phyloP scores from a whole-genome alignment of 1,140 invertebrate species.

The Gonatopus flavifemur region DNA sequence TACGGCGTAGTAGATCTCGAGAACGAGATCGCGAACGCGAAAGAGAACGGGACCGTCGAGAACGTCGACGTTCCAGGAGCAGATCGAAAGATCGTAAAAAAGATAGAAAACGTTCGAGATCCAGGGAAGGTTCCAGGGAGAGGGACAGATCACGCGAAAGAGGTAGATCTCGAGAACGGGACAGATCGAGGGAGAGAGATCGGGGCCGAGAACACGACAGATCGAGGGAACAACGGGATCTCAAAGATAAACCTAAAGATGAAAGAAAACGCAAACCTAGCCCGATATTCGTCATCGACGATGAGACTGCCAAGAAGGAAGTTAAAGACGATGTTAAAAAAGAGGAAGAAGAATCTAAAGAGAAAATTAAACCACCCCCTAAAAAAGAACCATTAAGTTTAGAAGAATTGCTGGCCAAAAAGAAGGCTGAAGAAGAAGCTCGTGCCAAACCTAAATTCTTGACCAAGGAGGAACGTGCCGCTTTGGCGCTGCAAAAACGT shows the following conservation, averaged over 20 bases:
- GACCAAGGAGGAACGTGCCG: conserved; percentile 91
- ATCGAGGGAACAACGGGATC: conserved; percentile 46
- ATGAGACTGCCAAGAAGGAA: conserved; percentile 55
- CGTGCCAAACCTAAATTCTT: conserved; percentile 95
- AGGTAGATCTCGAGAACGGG: conserved; percentile 29
- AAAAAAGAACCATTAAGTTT: conserved; percentile 92
- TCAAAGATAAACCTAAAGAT: conserved; percentile 51
- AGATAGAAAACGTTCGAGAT: conserved; percentile 43
- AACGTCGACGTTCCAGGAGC: conserved; percentile 40
- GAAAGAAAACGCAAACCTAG: conserved; percentile 49
- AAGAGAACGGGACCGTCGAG: conserved; percentile 41
- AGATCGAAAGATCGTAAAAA: conserved; percentile 42
- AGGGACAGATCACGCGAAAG: conserved; percentile 45
- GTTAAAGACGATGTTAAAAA: conserved; percentile 51
- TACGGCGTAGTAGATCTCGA: conserved; percentile 48
- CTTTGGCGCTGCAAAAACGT: conserved; percentile 83
- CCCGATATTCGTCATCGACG: conserved; percentile 42
- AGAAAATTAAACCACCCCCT: conserved; percentile 45
- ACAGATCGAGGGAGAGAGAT: conserved; percentile 46
- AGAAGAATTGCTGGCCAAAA: conserved; percentile 94
- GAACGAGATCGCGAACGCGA: conserved; percentile 45
- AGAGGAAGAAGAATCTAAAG: conserved; percentile 49
- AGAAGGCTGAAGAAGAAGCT: conserved; percentile 93
- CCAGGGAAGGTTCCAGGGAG: conserved; percentile 40
- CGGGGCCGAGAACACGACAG: conserved; percentile 33